These are phyloP conservation scores for Urocynchramus pylzowi DNA, from an alignment of 2,113 vertebrate genomes.

Conservation along the genomic window DNA sequence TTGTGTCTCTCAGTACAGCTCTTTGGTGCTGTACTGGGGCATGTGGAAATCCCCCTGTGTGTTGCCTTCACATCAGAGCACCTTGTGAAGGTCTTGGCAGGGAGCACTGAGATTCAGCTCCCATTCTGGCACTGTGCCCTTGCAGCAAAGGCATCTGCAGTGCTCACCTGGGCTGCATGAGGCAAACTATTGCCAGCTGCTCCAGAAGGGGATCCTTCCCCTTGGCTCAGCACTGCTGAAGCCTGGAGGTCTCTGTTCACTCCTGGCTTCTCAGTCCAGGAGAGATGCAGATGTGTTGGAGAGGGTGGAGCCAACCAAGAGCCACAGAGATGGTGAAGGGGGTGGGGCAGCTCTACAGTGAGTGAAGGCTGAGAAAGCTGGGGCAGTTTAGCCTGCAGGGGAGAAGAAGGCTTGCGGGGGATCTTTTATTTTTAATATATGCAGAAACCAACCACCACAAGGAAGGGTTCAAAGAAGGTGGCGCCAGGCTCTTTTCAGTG, in stretches of 20 bases:
- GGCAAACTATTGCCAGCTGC: neutral
- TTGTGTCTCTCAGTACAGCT: neutral
- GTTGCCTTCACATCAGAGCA: neutral
- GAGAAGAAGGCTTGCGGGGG: no score
- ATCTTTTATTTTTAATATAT: neutral
- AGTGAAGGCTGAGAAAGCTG: neutral
- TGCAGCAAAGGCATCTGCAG: neutral
- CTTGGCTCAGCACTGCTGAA: neutral
- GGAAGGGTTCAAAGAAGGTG: neutral
- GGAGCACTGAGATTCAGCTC: neutral
- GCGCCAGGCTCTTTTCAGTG: neutral
- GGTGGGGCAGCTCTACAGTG: fast-evolving
- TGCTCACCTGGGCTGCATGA: neutral
- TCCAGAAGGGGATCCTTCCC: neutral
- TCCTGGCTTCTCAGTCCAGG: neutral
- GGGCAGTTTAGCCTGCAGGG: neutral
- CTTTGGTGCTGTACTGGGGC: neutral
- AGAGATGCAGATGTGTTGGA: neutral
- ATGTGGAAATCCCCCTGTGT: neutral
- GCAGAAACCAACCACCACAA: neutral
- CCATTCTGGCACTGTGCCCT: neutral
- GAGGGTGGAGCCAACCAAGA: neutral
- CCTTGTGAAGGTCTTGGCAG: neutral
- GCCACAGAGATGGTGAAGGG: neutral
- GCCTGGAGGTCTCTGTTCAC: neutral